A percentile compares a stretch with the other conserved stretches of the same genome.
phyloP scores from a whole-genome alignment of 92 coral and sea anemone species.

The Bergia puertoricense region DNA sequence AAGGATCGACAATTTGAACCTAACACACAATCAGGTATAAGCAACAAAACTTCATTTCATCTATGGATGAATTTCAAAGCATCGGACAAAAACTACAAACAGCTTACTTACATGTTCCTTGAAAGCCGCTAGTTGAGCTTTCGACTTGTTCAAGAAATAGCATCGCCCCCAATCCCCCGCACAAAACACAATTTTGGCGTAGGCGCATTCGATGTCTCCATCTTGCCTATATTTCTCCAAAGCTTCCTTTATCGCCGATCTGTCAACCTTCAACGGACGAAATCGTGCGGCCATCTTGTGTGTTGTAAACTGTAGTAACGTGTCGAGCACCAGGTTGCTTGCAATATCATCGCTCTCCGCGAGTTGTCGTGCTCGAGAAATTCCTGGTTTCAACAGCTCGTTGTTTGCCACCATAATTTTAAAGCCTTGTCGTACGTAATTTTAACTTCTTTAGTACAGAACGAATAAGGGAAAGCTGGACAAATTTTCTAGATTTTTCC shows the following conservation, averaged over 20 bases:
- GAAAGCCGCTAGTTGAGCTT: slow-evolving; percentile 87
- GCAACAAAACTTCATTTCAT: neutral
- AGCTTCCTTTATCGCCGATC: slow-evolving; percentile 65
- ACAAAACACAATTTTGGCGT: slow-evolving; percentile 74
- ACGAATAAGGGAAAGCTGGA: neutral
- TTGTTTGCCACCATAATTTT: slow-evolving; percentile 48
- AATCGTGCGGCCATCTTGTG: slow-evolving; percentile 98
- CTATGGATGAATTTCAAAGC: neutral
- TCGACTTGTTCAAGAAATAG: slow-evolving; percentile 89
- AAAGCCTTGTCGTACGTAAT: neutral
- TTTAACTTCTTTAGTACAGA: neutral
- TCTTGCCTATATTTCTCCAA: slow-evolving; percentile 63
- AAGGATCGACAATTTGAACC: neutral
- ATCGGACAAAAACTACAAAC: neutral
- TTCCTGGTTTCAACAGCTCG: slow-evolving; percentile 73
- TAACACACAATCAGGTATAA: neutral
- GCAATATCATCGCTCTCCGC: slow-evolving; percentile 99
- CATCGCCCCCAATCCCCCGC: slow-evolving; percentile 91
- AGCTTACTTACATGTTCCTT: slow-evolving; percentile 88
- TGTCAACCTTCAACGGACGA: slow-evolving; percentile 89
- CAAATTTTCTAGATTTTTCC: slow-evolving; percentile 16
- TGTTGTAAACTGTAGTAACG: slow-evolving; percentile 79
- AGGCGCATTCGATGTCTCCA: slow-evolving; percentile 79
- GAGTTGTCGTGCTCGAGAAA: slow-evolving; percentile 87
- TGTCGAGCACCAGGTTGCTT: slow-evolving; percentile 82